Evolutionary conservation across 2,113 vertebrate species (phyloP).

Genomic region (Recurvirostra avosetta): DNA sequence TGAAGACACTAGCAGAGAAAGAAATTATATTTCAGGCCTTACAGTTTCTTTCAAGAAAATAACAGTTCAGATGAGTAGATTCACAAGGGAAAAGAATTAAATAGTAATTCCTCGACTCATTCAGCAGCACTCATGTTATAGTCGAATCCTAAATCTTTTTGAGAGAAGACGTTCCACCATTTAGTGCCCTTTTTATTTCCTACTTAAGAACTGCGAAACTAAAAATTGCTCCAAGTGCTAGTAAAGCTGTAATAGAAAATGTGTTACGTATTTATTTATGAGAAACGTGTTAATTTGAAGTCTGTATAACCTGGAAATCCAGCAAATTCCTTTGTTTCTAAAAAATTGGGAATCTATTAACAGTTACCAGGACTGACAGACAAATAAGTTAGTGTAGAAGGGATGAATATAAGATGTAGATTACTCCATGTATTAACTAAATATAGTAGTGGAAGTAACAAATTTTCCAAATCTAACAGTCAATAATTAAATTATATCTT

Average conservation of each 20-base stretch:
- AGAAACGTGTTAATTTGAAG: neutral
- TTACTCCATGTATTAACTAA: neutral
- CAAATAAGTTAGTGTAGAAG: neutral
- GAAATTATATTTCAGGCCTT: neutral
- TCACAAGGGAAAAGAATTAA: neutral
- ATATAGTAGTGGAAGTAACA: neutral
- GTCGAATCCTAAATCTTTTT: neutral
- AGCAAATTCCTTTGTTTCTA: neutral
- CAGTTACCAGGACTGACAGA: neutral
- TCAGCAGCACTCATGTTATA: neutral
- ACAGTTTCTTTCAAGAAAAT: neutral
- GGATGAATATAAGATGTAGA: neutral
- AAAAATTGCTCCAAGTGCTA: neutral
- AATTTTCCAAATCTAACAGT: neutral
- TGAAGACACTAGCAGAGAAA: neutral
- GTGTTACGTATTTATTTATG: neutral
- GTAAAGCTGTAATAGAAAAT: neutral
- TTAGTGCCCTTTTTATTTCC: constrained; percentile 11
- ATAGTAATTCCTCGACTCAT: neutral
- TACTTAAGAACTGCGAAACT: neutral
- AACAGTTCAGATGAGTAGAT: neutral
- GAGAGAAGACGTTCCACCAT: neutral
- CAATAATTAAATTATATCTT: neutral
- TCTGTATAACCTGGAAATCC: neutral
- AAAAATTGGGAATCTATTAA: neutral